Conservation (phyloP, 2,888 invertebrate species). For the Apodemia mormo region DNA sequence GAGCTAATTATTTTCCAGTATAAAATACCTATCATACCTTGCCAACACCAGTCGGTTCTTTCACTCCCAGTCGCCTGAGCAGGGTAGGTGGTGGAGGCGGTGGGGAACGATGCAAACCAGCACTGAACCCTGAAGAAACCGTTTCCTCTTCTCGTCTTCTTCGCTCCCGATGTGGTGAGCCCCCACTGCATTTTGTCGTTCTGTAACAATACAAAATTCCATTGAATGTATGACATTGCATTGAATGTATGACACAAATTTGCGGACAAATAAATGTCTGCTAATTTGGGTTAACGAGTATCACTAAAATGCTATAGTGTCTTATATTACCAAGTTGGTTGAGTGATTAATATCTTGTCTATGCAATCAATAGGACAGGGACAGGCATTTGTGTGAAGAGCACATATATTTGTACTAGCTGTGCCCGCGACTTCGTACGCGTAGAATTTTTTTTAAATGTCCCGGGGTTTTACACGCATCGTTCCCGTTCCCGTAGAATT, state of each 20-base stretch:
- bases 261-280: too few relatives aligned
- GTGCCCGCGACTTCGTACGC: too few relatives aligned
- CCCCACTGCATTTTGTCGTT: slow-evolving; percentile 70
- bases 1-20: not conserved
- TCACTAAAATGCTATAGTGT: too few relatives aligned
- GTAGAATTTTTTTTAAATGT: too few relatives aligned
- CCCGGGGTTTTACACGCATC: too few relatives aligned
- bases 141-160: slow-evolving; percentile 73
- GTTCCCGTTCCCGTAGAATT: too few relatives aligned
- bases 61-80: slow-evolving; percentile 87
- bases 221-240: not conserved
- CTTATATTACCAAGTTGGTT: too few relatives aligned
- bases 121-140: slow-evolving; percentile 84
- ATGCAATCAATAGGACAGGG: too few relatives aligned
- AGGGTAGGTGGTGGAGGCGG: slow-evolving; percentile 91
- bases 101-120: slow-evolving; percentile 86
- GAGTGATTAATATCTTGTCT: too few relatives aligned
- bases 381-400: too few relatives aligned
- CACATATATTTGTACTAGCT: too few relatives aligned
- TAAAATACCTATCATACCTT: slow-evolving; percentile 84
- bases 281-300: too few relatives aligned
- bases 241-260: not conserved
- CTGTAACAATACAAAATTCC: slow-evolving; percentile 59
- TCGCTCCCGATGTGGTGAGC: slow-evolving; percentile 84
- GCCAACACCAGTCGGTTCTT: slow-evolving; percentile 90